Base-by-base conservation (phyloP, 2,113 vertebrate species). In the Anoplopoma fimbria region DNA sequence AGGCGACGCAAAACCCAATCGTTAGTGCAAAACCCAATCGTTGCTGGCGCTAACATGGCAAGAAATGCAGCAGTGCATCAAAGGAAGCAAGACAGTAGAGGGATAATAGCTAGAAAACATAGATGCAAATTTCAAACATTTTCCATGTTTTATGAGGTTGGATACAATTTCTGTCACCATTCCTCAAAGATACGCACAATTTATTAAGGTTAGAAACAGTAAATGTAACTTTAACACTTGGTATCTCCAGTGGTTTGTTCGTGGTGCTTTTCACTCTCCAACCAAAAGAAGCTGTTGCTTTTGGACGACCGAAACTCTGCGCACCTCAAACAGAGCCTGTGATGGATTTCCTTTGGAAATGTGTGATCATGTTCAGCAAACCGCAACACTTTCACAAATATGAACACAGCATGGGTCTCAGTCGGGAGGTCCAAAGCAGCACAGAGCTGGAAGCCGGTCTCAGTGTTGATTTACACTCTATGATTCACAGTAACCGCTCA, bases 281-380 rank as follows among this genome's bases (percentile, higher is more conserved):
- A 33, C 15, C 61, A 38, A 23, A 7, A 71, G 19, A 69, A 69
- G 51, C 47, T 67, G 12, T 74, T 68, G 25, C 21, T 73, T 29
- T 75, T 40, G 69, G 68, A 73, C 34, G 40, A 4, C 14, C 4
- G 5, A 36, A 70, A 53, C 55, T 64, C 6, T 58, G 7, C n/a
- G n/a, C n/a, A n/a, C n/a, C n/a, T n/a, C n/a, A n/a, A 76, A 76
- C 45, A 9, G 15, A 9, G 25, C n/a, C 47, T 2, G n/a, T 31
- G 36, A 86, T 74, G 42, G 2, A 13, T 25, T 21, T 40, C 51
- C 25, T 12, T 27, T 57, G 7, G 67, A 77, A 84, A 81, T 68
- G 9, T 65, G 40, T 55, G 57, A 71, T 78, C 31, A 17, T 49
- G 8, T 71, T 47, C 53, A 25, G 58, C 29, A 53, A 57, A 27